Percentiles rank a stretch among this genome's conserved stretches.
These are phyloP conservation scores for Hydropsyche tenuis DNA, from an alignment of 1,140 invertebrate species.

Conservation along the genomic window DNA sequence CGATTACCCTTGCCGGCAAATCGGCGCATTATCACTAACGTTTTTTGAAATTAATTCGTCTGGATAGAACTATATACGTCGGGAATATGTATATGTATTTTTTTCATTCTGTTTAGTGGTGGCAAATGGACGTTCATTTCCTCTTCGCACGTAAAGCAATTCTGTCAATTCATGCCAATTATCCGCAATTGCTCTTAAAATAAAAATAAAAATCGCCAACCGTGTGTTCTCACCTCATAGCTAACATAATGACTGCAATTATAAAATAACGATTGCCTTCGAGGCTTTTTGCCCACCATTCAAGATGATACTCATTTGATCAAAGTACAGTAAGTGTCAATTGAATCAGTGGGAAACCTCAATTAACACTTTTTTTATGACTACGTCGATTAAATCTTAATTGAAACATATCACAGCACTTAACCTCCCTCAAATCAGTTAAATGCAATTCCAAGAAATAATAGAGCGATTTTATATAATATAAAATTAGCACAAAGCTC, in stretches of 20 bases:
- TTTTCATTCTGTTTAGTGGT: no score
- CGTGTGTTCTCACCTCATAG: constrained; percentile 2
- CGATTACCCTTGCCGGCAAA: not conserved
- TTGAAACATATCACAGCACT: no score
- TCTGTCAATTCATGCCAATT: constrained; percentile 14
- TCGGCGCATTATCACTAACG: not conserved
- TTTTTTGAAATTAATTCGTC: not conserved
- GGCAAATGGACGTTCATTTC: constrained; percentile 10
- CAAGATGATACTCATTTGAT: not conserved
- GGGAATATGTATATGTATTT: no score
- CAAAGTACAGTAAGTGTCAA: no score
- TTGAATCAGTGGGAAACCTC: no score
- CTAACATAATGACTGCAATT: not conserved
- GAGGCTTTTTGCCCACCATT: not conserved
- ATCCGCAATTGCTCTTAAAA: not conserved
- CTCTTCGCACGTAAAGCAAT: constrained; percentile 2
- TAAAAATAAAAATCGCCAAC: not conserved
- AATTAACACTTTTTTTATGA: no score
- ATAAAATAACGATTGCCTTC: constrained; percentile 4
- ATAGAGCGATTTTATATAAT: no score
- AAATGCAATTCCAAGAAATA: no score
- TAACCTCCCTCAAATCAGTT: no score
- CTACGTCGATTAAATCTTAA: no score
- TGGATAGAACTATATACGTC: not conserved
- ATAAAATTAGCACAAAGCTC: no score